phyloP scores from a whole-genome alignment of 1,140 invertebrate genomes.

The Pseudomyrmex concolor region DNA sequence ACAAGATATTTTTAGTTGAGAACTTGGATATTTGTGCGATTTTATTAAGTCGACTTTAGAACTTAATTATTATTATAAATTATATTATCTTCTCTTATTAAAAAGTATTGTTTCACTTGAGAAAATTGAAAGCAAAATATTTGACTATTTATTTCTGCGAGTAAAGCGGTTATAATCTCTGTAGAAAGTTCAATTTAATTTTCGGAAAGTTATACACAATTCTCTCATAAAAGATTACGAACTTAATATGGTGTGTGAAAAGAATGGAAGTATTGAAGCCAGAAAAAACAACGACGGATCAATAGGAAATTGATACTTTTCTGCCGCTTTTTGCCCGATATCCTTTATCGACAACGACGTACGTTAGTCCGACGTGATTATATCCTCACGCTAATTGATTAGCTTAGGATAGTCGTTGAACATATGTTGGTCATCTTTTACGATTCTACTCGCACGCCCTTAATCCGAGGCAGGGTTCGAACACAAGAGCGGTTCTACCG shows the following conservation, averaged over 20 bases:
- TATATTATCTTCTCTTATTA: not conserved
- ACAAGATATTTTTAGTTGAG: not conserved
- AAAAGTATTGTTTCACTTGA: not conserved
- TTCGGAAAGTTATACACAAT: slow-evolving; percentile 3
- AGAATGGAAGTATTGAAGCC: slow-evolving; percentile 47
- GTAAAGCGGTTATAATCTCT: slow-evolving; percentile 26
- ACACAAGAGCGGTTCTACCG: slow-evolving; percentile 36
- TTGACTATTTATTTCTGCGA: not conserved
- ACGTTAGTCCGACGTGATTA: slow-evolving; percentile 67
- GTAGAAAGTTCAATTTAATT: slow-evolving; percentile 37
- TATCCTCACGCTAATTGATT: slow-evolving; percentile 69
- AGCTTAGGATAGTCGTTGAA: slow-evolving; percentile 58
- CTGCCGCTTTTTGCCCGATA: not conserved
- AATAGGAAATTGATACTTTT: slow-evolving; percentile 10
- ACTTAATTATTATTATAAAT: not conserved
- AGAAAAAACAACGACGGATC: slow-evolving; percentile 40
- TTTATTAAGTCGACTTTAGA: not conserved
- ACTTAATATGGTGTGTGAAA: slow-evolving; percentile 39
- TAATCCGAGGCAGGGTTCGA: slow-evolving; percentile 65
- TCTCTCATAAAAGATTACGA: slow-evolving; percentile 37
- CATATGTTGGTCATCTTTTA: slow-evolving; percentile 80
- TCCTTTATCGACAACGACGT: slow-evolving; percentile 57
- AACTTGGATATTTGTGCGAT: not conserved
- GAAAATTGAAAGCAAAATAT: slow-evolving; percentile 8
- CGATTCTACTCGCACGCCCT: slow-evolving; percentile 73